Evolutionary conservation across 2,797 vertebrate genomes (phyloP).

Genomic region (Parambassis ranga): DNA sequence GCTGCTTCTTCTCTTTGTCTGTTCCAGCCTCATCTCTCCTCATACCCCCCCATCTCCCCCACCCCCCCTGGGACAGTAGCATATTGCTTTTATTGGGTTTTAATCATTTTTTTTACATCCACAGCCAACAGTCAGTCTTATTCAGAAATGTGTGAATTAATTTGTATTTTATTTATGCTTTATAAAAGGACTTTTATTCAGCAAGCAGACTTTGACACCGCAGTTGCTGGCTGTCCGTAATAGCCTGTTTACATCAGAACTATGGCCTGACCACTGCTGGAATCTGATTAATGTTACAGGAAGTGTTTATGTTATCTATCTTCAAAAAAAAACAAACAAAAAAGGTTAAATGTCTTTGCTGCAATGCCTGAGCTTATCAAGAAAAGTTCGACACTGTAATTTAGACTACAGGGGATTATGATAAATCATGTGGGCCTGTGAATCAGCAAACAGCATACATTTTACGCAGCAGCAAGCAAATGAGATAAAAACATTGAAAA

Average conservation of each 20-base stretch:
- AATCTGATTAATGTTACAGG: not conserved
- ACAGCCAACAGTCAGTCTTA: too few relatives aligned
- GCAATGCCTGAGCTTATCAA: not conserved
- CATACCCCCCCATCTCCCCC: not conserved
- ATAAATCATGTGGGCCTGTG: not conserved
- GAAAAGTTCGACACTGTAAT: not conserved
- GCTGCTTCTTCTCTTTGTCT: not conserved
- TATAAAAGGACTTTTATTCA: too few relatives aligned
- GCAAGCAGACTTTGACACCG: too few relatives aligned
- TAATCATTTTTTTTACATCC: too few relatives aligned
- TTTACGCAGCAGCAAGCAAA: too few relatives aligned
- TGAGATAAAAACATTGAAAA: too few relatives aligned
- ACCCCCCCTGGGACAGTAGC: constrained; percentile 2
- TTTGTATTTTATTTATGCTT: too few relatives aligned
- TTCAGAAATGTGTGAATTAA: too few relatives aligned
- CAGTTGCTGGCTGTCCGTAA: too few relatives aligned
- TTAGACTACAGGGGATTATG: not conserved
- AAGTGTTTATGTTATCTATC: not conserved
- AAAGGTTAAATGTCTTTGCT: not conserved
- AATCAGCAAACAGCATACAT: too few relatives aligned
- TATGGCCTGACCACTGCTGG: not conserved
- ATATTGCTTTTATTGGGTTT: constrained; percentile 14
- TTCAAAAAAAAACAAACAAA: too few relatives aligned
- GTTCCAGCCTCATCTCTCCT: not conserved
- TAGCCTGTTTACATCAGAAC: not conserved